Conservation (phyloP, 2,888 invertebrate species). For the Drosophila borealis region DNA sequence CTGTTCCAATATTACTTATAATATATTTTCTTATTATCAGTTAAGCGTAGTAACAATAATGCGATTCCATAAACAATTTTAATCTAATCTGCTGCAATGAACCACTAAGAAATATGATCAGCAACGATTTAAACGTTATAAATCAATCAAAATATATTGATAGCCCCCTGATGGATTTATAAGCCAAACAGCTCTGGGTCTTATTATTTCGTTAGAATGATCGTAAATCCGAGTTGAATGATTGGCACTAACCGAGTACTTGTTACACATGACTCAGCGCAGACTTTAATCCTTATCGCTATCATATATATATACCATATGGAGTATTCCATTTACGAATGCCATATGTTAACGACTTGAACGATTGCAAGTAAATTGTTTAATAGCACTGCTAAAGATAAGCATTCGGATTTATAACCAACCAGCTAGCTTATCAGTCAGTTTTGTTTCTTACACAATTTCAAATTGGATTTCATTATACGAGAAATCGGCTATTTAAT, state of each 20-base stretch:
- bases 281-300: slow-evolving; percentile 27
- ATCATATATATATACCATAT: slow-evolving; percentile 3
- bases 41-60: not conserved
- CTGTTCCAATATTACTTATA: slow-evolving; percentile 44
- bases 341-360: slow-evolving; percentile 19
- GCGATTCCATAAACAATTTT: slow-evolving; percentile 44
- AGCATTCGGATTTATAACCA: slow-evolving; percentile 50
- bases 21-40: slow-evolving; percentile 16
- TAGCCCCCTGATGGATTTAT: slow-evolving; percentile 69
- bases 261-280: slow-evolving; percentile 34
- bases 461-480: slow-evolving; percentile 3
- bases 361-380: slow-evolving; percentile 61
- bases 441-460: not conserved
- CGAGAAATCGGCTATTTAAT: slow-evolving; percentile 15
- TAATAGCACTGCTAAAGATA: slow-evolving; percentile 56
- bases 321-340: slow-evolving; percentile 3
- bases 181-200: slow-evolving; percentile 14
- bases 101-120: slow-evolving; percentile 56
- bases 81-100: slow-evolving; percentile 53
- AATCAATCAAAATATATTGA: slow-evolving; percentile 69
- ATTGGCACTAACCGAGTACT: slow-evolving; percentile 19
- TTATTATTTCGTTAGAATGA: slow-evolving; percentile 10
- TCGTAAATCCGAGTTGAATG: slow-evolving; percentile 39
- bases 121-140: slow-evolving; percentile 59
- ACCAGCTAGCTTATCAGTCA: slow-evolving; percentile 33